Conservation (phyloP, 2,797 vertebrate species). For the Otolemur crassicaudatus region DNA sequence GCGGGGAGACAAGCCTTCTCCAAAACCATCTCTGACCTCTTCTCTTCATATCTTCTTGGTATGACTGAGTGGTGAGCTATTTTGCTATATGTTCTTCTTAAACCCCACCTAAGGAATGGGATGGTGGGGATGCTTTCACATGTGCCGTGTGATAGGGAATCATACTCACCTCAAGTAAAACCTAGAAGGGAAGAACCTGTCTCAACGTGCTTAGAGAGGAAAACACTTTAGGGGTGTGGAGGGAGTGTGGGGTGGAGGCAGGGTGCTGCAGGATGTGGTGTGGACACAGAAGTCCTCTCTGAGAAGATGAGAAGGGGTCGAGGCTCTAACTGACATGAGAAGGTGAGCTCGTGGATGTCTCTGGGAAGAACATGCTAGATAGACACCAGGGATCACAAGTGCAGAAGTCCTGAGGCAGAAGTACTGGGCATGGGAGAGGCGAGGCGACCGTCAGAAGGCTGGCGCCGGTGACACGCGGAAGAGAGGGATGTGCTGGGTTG, state of each 20-base stretch:
- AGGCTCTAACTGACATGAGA: not conserved
- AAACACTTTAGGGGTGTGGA: no score
- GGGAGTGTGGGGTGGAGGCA: rapidly evolving
- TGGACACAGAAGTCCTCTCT: not conserved
- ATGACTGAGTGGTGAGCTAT: not conserved
- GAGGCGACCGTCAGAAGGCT: not conserved
- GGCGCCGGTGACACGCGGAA: not conserved
- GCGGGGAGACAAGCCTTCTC: no score
- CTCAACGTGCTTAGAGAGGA: not conserved
- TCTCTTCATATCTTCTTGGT: not conserved
- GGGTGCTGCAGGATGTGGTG: not conserved
- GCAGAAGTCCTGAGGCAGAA: not conserved
- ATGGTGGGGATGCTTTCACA: not conserved
- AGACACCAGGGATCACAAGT: not conserved
- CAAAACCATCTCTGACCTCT: not conserved
- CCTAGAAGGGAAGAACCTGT: not conserved
- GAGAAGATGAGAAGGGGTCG: not conserved
- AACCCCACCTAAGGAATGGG: not conserved
- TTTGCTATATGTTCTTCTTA: not conserved
- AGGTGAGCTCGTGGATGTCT: not conserved
- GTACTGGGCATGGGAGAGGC: not conserved
- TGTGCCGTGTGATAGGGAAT: not conserved
- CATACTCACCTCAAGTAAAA: not conserved
- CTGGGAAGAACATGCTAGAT: not conserved
- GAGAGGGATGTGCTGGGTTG: rapidly evolving